Evolutionary conservation across 35 echinoderm and acorn worm species (phyloP), one percentile per base, ranked within the genome.

Genomic region (Ophiothrix spiculata): DNA sequence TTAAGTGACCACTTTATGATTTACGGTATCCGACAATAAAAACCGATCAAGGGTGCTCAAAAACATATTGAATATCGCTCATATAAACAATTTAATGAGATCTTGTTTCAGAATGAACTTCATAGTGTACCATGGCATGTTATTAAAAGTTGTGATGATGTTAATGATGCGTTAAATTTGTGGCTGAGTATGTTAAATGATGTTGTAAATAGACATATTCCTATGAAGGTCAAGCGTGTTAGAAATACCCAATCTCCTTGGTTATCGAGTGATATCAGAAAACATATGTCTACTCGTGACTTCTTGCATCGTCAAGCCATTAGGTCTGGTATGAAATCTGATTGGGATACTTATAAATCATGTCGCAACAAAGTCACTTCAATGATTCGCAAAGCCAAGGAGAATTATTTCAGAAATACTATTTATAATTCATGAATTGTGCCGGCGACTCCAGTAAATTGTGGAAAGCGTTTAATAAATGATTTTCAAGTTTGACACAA

Each of bases 1-100:
- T 69, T 4, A n/a, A 69, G 60, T 69, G 60, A 69, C 29, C 60
- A 69, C 23, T 69, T 69, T n/a, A 69, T 69, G 60, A 69, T 69
- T 12, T 69, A 11, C 45, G 60, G 10, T 25, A 69, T 15, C 29
- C 17, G 60, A 69, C 17, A 69, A n/a, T 15, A 4, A 4, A 69
- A 69, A n/a, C 60, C 60, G 8, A n/a, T 69, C 2, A 69, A 69
- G 29, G 60, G 60, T 69, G 60, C 23, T 69, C 60, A 69, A 15
- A 69, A 25, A 69, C 17, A 15, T 25, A 69, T 69, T 6, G 60
- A 69, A 28, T 69, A 69, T 69, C 60, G 60, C 29, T 69, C 60
- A 4, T 69, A 69, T 28, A 69, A 69, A 69, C 3, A 28, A 25
- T 69, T 69, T 69, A 25, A 69, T 6, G 60, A 69, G 25, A 69